These are phyloP conservation scores for Rhabditoides inermis DNA, from an alignment of 2,888 invertebrate species.

Conservation along the genomic window DNA sequence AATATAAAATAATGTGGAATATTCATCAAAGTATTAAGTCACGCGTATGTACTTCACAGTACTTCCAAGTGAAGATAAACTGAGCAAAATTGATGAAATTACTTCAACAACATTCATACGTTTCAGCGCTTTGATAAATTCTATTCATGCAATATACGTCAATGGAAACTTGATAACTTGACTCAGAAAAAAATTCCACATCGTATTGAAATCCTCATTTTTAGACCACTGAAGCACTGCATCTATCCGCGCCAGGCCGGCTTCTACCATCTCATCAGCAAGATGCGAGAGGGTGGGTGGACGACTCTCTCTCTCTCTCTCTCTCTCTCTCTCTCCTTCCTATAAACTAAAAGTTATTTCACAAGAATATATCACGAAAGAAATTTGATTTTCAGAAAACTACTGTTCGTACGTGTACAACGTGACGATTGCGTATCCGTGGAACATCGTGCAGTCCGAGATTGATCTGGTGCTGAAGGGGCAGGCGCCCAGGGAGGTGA, in stretches of 20 bases:
- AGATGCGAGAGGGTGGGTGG: constrained; percentile 57
- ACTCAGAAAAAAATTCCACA: no score
- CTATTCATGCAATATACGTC: no score
- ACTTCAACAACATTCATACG: no score
- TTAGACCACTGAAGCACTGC: constrained; percentile 64
- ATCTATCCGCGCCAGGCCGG: constrained; percentile 80
- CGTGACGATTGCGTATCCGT: constrained; percentile 75
- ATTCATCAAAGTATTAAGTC: not conserved
- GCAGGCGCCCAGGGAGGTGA: constrained; percentile 65
- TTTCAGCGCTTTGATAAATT: no score
- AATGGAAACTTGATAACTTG: no score
- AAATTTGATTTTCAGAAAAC: constrained; percentile 54
- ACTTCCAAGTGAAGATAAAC: no score
- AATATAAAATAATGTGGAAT: constrained; percentile 9
- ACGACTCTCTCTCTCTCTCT: not conserved
- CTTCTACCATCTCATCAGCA: constrained; percentile 57
- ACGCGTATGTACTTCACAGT: no score
- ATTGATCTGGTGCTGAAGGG: constrained; percentile 64
- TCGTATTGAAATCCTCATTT: not conserved
- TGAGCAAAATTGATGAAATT: no score
- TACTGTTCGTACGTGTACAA: constrained; percentile 74
- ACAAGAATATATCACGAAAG: no score
- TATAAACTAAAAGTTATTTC: no score
- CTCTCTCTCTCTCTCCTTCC: no score
- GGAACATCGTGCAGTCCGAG: constrained; percentile 69